Percentiles rank a stretch among this genome's conserved stretches.
phyloP scores from a whole-genome alignment of 2,797 vertebrate genomes.

The Poeciliopsis gracilis region DNA sequence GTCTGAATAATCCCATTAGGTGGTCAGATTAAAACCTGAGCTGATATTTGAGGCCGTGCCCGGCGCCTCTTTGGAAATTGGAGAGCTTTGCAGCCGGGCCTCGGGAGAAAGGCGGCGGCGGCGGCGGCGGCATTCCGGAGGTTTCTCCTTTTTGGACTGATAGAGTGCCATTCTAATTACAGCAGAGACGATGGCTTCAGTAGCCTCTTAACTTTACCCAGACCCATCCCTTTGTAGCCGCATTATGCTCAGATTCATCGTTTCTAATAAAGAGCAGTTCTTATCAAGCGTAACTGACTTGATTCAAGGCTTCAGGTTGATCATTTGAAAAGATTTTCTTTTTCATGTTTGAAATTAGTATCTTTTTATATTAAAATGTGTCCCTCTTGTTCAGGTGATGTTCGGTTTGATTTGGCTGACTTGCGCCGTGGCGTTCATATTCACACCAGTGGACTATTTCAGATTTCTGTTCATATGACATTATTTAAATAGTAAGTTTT shows the following conservation, averaged over 20 bases:
- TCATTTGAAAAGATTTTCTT: slow-evolving; percentile 45
- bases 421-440: not conserved
- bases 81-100: slow-evolving; percentile 56
- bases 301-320: slow-evolving; percentile 38
- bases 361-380: slow-evolving; percentile 12
- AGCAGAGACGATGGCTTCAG: slow-evolving; percentile 35
- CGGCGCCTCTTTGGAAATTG: slow-evolving; percentile 63
- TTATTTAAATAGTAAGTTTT: no score
- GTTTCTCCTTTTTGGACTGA: slow-evolving; percentile 48
- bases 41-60: slow-evolving; percentile 79
- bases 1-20: slow-evolving; percentile 85
- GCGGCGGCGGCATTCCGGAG: slow-evolving; percentile 51
- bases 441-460: not conserved
- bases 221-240: slow-evolving; percentile 16
- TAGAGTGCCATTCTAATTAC: slow-evolving; percentile 62
- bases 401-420: slow-evolving; percentile 14
- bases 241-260: slow-evolving; percentile 32
- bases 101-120: slow-evolving; percentile 38
- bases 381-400: not conserved
- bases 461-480: not conserved
- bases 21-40: slow-evolving; percentile 80
- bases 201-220: slow-evolving; percentile 28
- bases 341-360: slow-evolving; percentile 28
- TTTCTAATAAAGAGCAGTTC: slow-evolving; percentile 39
- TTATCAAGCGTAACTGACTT: slow-evolving; percentile 48